These are phyloP conservation scores for Fulmarus glacialis DNA, from an alignment of 2,113 vertebrate species.

Conservation along the genomic window DNA sequence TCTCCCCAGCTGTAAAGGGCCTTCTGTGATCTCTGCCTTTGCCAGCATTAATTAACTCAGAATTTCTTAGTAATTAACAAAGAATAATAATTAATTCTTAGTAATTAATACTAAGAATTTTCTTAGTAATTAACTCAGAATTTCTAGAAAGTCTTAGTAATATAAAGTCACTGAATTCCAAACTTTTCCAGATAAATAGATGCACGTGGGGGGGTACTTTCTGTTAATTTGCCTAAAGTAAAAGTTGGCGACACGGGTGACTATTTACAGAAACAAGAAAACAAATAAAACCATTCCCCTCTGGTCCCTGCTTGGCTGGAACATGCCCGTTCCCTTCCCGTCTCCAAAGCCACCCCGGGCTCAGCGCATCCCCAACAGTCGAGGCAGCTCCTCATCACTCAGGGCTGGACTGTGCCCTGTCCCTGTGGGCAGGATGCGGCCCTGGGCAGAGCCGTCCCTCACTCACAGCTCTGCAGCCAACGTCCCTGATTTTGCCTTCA, in stretches of 20 bases:
- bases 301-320: background rate
- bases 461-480: background rate
- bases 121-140: background rate
- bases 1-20: background rate
- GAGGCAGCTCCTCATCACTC: background rate
- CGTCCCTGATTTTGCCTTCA: background rate
- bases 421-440: background rate
- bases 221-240: background rate
- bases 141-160: background rate
- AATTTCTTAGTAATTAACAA: background rate
- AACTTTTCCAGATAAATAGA: background rate
- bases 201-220: fast-evolving
- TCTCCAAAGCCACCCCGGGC: background rate
- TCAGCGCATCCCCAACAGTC: fast-evolving
- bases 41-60: background rate
- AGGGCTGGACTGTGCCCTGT: background rate
- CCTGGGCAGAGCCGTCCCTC: background rate
- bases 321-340: background rate
- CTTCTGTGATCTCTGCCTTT: background rate
- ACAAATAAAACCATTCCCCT: background rate
- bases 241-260: fast-evolving
- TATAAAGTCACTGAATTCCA: background rate
- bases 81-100: background rate
- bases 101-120: background rate
- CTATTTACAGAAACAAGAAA: background rate